These are phyloP conservation scores for Connochaetes taurinus DNA, from an alignment of 2,113 vertebrate genomes.

Conservation along the genomic window DNA sequence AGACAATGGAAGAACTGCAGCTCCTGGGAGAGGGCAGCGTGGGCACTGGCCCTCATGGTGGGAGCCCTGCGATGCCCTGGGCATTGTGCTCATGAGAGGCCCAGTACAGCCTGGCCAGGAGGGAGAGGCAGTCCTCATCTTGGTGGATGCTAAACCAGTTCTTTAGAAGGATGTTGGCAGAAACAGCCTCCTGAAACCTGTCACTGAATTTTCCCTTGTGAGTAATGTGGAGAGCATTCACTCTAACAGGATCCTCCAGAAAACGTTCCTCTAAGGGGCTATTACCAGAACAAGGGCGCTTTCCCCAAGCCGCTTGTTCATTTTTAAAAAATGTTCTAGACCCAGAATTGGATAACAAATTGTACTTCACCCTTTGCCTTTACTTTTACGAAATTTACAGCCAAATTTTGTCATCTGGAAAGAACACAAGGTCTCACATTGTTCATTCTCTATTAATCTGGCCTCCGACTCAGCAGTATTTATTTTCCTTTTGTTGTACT, in stretches of 20 bases:
- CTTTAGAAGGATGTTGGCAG: neutral
- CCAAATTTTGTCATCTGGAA: neutral
- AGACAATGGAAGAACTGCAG: accelerated
- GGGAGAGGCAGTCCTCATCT: neutral
- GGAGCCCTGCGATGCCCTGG: neutral
- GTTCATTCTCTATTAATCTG: neutral
- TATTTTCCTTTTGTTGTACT: neutral
- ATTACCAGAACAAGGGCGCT: neutral
- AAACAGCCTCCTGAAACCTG: neutral
- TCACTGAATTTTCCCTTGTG: neutral
- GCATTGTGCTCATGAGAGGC: neutral
- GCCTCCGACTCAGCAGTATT: neutral
- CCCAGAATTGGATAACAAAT: neutral
- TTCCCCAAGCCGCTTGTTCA: neutral
- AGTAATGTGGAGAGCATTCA: too few relatives aligned
- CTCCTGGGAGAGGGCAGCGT: too few relatives aligned
- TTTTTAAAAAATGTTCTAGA: neutral
- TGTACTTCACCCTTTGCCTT: neutral
- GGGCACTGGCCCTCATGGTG: accelerated
- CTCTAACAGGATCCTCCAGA: neutral
- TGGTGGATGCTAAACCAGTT: neutral
- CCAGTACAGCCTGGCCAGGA: neutral
- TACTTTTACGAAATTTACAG: neutral
- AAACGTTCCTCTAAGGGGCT: neutral
- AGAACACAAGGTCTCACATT: neutral